These are phyloP conservation scores for Neodiprion lecontei DNA, from an alignment of 1,140 invertebrate genomes.

Conservation along the genomic window DNA sequence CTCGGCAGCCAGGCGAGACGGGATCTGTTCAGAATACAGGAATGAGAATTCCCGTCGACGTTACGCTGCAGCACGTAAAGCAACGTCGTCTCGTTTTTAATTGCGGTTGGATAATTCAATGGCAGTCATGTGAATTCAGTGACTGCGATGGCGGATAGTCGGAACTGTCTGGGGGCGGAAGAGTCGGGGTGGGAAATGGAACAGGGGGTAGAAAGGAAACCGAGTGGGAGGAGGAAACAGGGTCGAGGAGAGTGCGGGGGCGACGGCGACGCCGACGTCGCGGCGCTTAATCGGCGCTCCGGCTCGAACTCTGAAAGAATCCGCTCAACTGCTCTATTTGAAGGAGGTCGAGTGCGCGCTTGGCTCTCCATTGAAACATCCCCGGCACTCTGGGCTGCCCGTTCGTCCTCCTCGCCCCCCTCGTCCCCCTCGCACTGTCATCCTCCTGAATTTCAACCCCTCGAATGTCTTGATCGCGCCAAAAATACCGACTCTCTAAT, in stretches of 20 bases:
- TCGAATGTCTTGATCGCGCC: neutral
- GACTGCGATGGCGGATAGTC: neutral
- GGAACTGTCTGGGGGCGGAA: neutral
- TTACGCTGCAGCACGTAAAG: too few relatives aligned
- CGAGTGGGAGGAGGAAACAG: neutral
- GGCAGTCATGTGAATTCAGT: conserved; percentile 1
- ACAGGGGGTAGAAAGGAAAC: neutral
- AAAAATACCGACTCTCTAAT: neutral
- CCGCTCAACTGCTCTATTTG: conserved; percentile 5
- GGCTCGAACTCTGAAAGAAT: conserved; percentile 2
- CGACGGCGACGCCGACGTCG: neutral
- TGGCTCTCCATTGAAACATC: conserved; percentile 2
- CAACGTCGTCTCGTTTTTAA: neutral
- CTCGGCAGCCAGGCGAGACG: too few relatives aligned
- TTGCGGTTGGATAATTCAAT: conserved; percentile 5
- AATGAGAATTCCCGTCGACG: too few relatives aligned
- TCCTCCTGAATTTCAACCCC: neutral
- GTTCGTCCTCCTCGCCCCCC: neutral
- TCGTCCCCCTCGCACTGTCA: neutral
- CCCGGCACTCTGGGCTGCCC: neutral
- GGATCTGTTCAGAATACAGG: too few relatives aligned
- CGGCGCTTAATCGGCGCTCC: conserved; percentile 3
- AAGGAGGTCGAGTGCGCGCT: conserved; percentile 4
- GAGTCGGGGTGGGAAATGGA: neutral
- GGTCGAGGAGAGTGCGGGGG: neutral